Evolutionary conservation across 2,113 vertebrate species (phyloP).

Genomic region (Phrynosoma platyrhinos): DNA sequence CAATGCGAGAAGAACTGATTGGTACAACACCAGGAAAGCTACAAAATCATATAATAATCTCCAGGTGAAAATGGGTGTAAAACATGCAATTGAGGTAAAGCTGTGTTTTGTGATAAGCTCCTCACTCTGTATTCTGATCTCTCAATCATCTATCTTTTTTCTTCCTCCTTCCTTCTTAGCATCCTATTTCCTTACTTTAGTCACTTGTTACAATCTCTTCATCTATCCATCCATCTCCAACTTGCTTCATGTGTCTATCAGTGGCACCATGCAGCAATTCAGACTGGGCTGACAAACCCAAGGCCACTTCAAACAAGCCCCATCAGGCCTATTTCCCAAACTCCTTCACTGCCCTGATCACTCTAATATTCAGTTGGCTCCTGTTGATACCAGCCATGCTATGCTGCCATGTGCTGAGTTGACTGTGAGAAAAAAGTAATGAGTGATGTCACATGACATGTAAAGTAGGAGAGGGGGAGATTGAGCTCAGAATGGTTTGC

Average conservation of each 20-base stretch:
- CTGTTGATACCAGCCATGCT: not conserved
- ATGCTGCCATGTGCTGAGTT: no score
- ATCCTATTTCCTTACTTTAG: not conserved
- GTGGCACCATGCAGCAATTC: not conserved
- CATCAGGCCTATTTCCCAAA: not conserved
- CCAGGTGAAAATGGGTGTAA: no score
- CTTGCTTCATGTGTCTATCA: no score
- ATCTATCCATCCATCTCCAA: no score
- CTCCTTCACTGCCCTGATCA: not conserved
- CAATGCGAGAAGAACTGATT: no score
- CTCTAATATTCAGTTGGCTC: not conserved
- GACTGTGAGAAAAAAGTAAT: not conserved
- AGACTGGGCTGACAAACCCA: not conserved
- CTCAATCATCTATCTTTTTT: not conserved
- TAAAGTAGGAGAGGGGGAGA: not conserved
- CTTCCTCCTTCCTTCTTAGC: not conserved
- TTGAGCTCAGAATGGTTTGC: not conserved
- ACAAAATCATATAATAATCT: no score
- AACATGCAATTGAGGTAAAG: no score
- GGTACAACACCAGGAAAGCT: no score
- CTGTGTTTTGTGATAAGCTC: no score
- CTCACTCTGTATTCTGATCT: no score
- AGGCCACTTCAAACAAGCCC: not conserved
- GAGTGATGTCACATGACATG: not conserved
- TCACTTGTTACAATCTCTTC: no score